A percentile compares a stretch with the other conserved stretches of the same genome.
phyloP scores from a whole-genome alignment of 2,113 vertebrate species.

The Tragelaphus scriptus region DNA sequence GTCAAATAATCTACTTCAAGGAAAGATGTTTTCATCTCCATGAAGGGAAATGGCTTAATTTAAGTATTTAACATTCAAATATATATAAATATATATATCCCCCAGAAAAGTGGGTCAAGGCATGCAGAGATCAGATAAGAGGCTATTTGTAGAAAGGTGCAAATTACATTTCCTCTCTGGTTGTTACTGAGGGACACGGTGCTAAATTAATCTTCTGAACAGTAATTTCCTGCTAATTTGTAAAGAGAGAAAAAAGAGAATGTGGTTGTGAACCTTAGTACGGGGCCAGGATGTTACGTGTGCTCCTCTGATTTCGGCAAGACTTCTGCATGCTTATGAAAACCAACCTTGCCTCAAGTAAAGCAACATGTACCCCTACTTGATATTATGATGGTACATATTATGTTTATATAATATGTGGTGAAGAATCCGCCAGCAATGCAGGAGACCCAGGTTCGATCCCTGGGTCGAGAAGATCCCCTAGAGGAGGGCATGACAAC shows the following conservation, averaged over 20 bases:
- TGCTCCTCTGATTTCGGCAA: not conserved
- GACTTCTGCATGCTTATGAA: not conserved
- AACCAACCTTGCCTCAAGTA: not conserved
- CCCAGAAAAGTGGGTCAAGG: not conserved
- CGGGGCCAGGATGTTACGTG: rapidly evolving
- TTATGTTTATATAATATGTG: not conserved
- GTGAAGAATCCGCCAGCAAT: not conserved
- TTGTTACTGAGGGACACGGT: not conserved
- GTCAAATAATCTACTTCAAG: not conserved
- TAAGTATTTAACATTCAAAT: not conserved
- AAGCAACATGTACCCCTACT: not conserved
- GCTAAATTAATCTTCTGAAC: not conserved
- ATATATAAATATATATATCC: not conserved
- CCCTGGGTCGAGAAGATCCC: not conserved
- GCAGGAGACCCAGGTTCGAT: not conserved
- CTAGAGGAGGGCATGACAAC: not conserved
- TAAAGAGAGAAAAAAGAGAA: not conserved
- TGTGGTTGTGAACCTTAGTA: rapidly evolving
- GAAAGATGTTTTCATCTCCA: not conserved
- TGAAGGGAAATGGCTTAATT: not conserved
- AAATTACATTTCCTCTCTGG: not conserved
- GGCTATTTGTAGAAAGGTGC: not conserved
- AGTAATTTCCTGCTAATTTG: not conserved
- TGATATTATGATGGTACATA: too few species aligned
- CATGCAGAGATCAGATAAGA: not conserved